Conservation (phyloP, 1,140 invertebrate genomes). For the Drosophila ambigua region DNA sequence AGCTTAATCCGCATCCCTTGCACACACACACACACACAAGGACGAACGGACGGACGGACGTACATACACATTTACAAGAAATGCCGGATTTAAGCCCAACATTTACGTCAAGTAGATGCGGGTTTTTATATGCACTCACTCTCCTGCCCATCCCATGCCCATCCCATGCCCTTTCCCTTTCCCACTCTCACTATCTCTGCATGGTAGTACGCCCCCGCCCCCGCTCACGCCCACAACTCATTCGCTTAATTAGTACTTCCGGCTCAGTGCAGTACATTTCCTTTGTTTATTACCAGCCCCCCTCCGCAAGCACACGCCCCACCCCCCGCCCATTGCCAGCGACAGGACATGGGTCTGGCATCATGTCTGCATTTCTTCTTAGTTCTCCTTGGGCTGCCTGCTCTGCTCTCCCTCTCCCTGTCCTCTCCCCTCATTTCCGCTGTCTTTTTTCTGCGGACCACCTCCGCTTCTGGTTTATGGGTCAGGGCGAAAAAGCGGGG, state of each 20-base stretch:
- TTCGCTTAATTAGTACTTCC: conserved; percentile 76
- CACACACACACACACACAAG: conserved; percentile 19
- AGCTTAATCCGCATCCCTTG: conserved; percentile 71
- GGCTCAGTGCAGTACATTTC: conserved; percentile 59
- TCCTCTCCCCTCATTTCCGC: too few relatives aligned
- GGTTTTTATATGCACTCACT: conserved; percentile 49
- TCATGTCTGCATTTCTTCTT: conserved; percentile 34
- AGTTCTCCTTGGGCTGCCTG: conserved; percentile 1
- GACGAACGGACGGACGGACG: neutral
- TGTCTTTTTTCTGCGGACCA: too few relatives aligned
- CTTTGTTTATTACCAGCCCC: conserved; percentile 67
- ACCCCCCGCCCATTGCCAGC: conserved; percentile 22
- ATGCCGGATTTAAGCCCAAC: conserved; percentile 75
- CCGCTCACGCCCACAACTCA: conserved; percentile 49
- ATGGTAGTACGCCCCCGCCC: neutral
- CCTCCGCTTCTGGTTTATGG: conserved; percentile 11
- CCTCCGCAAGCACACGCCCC: neutral
- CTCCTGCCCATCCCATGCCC: neutral
- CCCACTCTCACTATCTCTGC: conserved; percentile 17
- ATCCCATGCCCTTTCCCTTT: neutral
- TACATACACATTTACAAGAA: conserved; percentile 33
- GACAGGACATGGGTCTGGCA: conserved; percentile 50
- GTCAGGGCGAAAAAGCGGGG: conserved; percentile 31
- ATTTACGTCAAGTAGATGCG: conserved; percentile 78
- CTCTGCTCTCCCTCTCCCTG: neutral